phyloP scores from a whole-genome alignment of 2,113 vertebrate species.

The Pseudorasbora parva region DNA sequence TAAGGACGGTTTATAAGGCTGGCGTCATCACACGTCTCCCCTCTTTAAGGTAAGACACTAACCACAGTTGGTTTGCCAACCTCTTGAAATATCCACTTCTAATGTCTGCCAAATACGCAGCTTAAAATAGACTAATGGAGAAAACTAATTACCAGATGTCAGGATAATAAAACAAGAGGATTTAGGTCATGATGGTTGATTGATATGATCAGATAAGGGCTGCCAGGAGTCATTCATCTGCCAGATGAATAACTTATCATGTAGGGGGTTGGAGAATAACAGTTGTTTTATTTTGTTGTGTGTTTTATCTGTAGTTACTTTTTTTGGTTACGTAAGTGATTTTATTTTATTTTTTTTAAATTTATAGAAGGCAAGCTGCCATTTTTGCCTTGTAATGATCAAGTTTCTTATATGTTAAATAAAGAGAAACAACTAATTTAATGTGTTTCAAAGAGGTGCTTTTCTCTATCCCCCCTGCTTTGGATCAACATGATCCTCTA shows the following conservation, averaged over 20 bases:
- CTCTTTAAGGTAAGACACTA: conserved; percentile 58
- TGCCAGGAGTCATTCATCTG: not conserved
- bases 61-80: conserved; percentile 49
- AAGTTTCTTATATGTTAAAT: not conserved
- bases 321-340: not conserved
- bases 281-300: not conserved
- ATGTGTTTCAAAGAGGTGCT: not conserved
- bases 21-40: conserved; percentile 47
- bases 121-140: conserved; percentile 49
- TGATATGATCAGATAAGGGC: not conserved
- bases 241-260: not conserved
- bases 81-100: conserved; percentile 49
- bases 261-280: not conserved
- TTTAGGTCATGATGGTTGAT: not conserved
- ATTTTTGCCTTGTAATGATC: not conserved
- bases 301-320: not conserved
- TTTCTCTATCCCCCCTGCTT: too few species aligned
- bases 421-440: not conserved
- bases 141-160: conserved; percentile 50
- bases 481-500: not conserved
- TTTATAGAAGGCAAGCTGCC: not conserved
- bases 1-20: conserved; percentile 50
- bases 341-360: not conserved
- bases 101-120: conserved; percentile 41
- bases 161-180: not conserved